Evolutionary conservation across 1,140 invertebrate species (phyloP), one percentile per base, ranked within the genome.

Genomic region (Zaprionus capensis): DNA sequence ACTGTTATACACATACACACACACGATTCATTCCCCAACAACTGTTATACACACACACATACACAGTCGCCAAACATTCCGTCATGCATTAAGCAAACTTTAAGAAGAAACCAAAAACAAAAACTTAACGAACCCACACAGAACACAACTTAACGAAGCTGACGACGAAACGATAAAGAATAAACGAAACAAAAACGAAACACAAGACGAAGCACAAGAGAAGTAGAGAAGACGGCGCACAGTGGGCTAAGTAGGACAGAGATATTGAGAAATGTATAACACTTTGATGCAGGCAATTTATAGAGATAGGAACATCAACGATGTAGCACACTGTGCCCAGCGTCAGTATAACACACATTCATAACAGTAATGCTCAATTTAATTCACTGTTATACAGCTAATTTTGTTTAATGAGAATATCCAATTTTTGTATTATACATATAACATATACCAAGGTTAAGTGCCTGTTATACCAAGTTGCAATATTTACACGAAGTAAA

Each of bases 381-480:
- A 61, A 56, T 53, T 41, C 74, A 76, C 80, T 78, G 80, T 81
- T 86, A 76, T 72, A 79, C 49, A 71, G 34, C 28, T 49, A 36
- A 24, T 59, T 28, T 75, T 34, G 46, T 51, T 51, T 24, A 51
- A 51, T 24, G 55, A 62, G 41, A 41, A 51, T 38, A 56, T 58
- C 41, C 22, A 41, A 31, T 61, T 49, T 28, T 38, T 71, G 24
- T 36, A 36, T 55, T 51, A 44, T 62, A 57, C 53, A 20, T 49
- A 68, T 28, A 12, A 59, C 34, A 68, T 59, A 38, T 70, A 69
- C 44, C 61, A 87, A 72, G 83, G 66, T 87, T 75, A 87, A 87
- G 83, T 87, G 83, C 83, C 83, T 87, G 84, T 80, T 70, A 82
- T 74, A 61, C 70, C 36, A 82, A 71, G 80, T 82, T 82, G 83